Conservation (phyloP, 92 coral and sea anemone species). For the Montipora capitata region DNA sequence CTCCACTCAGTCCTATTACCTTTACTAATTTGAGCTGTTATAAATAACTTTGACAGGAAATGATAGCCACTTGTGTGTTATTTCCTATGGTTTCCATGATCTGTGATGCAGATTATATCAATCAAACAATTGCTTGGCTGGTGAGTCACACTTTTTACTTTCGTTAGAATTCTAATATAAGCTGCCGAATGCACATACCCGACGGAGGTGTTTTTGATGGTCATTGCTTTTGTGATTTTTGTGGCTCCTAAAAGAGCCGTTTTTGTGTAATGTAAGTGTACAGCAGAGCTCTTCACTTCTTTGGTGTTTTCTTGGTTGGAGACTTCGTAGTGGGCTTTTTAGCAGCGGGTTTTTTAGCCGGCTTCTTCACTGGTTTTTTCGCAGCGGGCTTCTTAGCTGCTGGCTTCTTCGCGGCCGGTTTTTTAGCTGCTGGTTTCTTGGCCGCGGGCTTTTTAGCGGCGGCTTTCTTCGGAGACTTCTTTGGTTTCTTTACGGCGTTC, state of each 20-base stretch:
- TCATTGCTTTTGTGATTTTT: too few species aligned
- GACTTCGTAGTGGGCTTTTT: conserved; percentile 64
- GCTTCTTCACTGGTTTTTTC: background rate
- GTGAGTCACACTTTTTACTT: conserved; percentile 60
- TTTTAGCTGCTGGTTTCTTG: conserved; percentile 57
- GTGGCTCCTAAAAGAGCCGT: too few species aligned
- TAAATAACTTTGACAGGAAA: conserved; percentile 66
- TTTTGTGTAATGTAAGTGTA: too few species aligned
- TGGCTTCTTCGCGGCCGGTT: conserved; percentile 37
- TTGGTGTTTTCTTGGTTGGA: background rate
- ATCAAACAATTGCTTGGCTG: conserved; percentile 95
- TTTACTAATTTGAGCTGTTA: too few species aligned
- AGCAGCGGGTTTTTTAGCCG: conserved; percentile 49
- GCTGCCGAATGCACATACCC: too few species aligned
- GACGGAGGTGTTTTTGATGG: too few species aligned
- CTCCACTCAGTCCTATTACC: too few species aligned
- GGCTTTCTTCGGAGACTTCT: conserved; percentile 67
- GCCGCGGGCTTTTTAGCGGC: conserved; percentile 42
- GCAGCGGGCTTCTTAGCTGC: conserved; percentile 19
- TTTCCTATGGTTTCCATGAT: conserved; percentile 90
- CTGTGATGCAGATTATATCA: conserved; percentile 96
- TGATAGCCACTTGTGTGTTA: conserved; percentile 92
- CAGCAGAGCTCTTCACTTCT: too few species aligned
- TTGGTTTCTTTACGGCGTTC: background rate
- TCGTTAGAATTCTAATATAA: too few species aligned